phyloP scores from a whole-genome alignment of 2,888 invertebrate species.

The Patella depressa region DNA sequence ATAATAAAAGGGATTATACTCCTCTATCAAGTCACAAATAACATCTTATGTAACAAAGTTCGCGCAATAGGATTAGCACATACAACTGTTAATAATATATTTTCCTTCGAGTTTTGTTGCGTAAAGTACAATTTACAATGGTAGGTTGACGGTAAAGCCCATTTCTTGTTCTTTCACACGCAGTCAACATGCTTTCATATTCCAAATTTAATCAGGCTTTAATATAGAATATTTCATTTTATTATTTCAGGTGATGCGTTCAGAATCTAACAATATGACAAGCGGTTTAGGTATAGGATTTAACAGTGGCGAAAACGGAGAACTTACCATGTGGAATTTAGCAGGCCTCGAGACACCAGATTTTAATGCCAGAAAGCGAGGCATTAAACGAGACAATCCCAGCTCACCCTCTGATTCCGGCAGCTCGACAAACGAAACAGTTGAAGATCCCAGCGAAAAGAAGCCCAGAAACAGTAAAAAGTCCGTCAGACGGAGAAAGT shows the following conservation, averaged over 20 bases:
- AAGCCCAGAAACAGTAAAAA: constrained; percentile 55
- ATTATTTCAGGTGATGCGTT: constrained; percentile 44
- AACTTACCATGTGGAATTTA: constrained; percentile 51
- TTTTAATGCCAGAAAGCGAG: constrained; percentile 37
- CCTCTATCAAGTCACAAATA: too few relatives aligned
- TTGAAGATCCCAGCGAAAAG: constrained; percentile 55
- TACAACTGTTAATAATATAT: too few relatives aligned
- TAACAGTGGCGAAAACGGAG: constrained; percentile 45
- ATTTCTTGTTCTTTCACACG: too few relatives aligned
- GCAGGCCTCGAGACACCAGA: constrained; percentile 38
- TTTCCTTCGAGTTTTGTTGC: too few relatives aligned
- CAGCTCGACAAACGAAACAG: constrained; percentile 52
- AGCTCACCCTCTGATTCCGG: constrained; percentile 66
- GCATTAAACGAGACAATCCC: constrained; percentile 54
- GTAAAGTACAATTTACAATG: too few relatives aligned
- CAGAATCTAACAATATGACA: constrained; percentile 36
- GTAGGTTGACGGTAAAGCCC: too few relatives aligned
- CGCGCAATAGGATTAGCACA: too few relatives aligned
- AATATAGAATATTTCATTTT: not conserved
- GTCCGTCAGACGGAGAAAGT: constrained; percentile 77
- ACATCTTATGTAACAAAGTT: too few relatives aligned
- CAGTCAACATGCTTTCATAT: too few relatives aligned
- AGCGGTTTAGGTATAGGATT: constrained; percentile 44
- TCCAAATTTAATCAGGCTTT: too few relatives aligned
- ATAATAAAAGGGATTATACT: too few relatives aligned